These are phyloP conservation scores for Metaphire vulgaris DNA, from an alignment of 1,140 invertebrate species.

Conservation along the genomic window DNA sequence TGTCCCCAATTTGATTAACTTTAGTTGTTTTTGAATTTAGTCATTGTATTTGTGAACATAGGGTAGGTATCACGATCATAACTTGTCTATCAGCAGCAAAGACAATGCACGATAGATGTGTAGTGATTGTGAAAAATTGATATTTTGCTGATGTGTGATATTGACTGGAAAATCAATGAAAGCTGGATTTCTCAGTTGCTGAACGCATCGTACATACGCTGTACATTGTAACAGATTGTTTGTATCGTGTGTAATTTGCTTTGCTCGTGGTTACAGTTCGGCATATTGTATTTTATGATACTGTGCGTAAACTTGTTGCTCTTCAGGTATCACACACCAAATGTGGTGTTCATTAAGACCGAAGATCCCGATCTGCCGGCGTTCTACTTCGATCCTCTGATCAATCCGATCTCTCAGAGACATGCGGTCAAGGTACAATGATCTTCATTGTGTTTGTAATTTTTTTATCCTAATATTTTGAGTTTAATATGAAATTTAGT, in stretches of 20 bases:
- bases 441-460: neutral
- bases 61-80: no score
- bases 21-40: no score
- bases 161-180: neutral
- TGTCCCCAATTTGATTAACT: no score
- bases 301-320: no score
- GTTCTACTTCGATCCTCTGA: constrained; percentile 99
- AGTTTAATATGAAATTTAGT: neutral
- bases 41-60: no score
- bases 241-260: no score
- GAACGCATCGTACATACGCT: neutral
- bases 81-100: no score
- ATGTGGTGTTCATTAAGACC: constrained; percentile 98
- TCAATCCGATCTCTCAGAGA: constrained; percentile 96
- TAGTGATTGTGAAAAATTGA: neutral
- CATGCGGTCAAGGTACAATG: constrained; percentile 67
- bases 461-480: neutral
- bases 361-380: constrained; percentile 99
- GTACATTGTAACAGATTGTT: no score
- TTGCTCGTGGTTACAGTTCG: no score
- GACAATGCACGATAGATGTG: no score
- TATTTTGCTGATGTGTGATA: neutral
- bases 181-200: neutral
- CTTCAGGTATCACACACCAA: constrained; percentile 98
- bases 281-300: neutral